Evolutionary conservation across 2,113 vertebrate species (phyloP), one percentile per base, ranked within the genome.

Genomic region (Phoenicopterus ruber): DNA sequence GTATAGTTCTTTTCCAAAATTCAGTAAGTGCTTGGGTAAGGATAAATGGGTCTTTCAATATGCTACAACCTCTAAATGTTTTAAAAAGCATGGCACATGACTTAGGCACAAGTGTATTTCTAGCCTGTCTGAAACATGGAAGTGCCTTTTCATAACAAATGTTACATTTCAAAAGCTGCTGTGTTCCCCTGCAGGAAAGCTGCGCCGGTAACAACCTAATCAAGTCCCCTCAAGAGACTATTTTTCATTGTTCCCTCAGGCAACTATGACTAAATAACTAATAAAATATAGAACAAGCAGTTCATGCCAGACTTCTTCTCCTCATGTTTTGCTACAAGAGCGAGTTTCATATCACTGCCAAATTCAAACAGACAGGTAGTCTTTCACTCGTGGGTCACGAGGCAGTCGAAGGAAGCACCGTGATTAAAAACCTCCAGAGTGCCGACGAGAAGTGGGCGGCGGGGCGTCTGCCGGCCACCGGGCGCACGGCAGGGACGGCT

Each of bases 371-470:
- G 49, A 5, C 31, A 6, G n/a, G 54, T 4, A 10, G 17, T 6
- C 42, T 11, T 24, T 29, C 74, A 5, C 47, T 7, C 11, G 25
- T 1, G 24, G 36, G 47, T 21, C 70, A 9, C 0, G 20, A 26
- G 58, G 26, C 40, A 11, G 49, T 2, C 22, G 36, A 29, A n/a
- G 40, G 70, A 20, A 70, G 40, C 34, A 2, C 42, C 8, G 17
- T 1, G 38, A 19, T 1, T 0, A 10, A 1, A 26, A 52, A 13
- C 32, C 36, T 11, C 28, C 42, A 5, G 22, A 11, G 34, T 0
- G 28, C n/a, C 11, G 16, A 16, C 29, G 1, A 0, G 11, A 9
- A 24, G 18, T 0, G 29, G 15, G 3, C 18, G 2, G 17, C 0
- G n/a, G 25, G 46, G 28, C 4, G 9, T 0, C 55, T 20, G 50